Conservation (phyloP, 1,140 invertebrate species). For the Medauroidea extradentata region DNA sequence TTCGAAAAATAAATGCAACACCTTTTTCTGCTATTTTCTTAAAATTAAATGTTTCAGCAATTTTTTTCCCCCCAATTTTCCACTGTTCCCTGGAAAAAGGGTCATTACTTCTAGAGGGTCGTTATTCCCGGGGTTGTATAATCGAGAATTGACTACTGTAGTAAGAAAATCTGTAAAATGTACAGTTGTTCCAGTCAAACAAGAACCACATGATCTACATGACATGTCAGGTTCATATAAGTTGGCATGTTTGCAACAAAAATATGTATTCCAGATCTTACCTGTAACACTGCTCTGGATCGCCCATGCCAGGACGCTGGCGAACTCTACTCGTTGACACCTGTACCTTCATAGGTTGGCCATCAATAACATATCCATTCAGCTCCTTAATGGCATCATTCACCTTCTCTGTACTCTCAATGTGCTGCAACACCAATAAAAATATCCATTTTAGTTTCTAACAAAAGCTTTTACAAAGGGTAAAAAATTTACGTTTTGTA, state of each 20-base stretch:
- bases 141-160: too few species aligned
- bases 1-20: too few species aligned
- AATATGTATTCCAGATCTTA: slow-evolving; percentile 53
- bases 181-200: neutral
- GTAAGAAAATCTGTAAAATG: too few species aligned
- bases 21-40: too few species aligned
- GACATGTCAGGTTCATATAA: too few species aligned
- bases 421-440: slow-evolving; percentile 46
- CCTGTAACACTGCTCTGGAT: slow-evolving; percentile 88
- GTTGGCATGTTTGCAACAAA: neutral
- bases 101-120: too few species aligned
- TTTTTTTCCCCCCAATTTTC: too few species aligned
- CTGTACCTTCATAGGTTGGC: slow-evolving; percentile 84
- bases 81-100: too few species aligned
- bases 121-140: too few species aligned
- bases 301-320: slow-evolving; percentile 90
- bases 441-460: neutral
- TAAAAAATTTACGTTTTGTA: neutral
- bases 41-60: too few species aligned
- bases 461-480: neutral
- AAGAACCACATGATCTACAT: neutral
- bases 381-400: slow-evolving; percentile 82
- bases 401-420: slow-evolving; percentile 75
- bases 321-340: slow-evolving; percentile 85
- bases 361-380: slow-evolving; percentile 78